phyloP scores from a whole-genome alignment of 2,888 invertebrate species.

The Pilophorus perplexus region DNA sequence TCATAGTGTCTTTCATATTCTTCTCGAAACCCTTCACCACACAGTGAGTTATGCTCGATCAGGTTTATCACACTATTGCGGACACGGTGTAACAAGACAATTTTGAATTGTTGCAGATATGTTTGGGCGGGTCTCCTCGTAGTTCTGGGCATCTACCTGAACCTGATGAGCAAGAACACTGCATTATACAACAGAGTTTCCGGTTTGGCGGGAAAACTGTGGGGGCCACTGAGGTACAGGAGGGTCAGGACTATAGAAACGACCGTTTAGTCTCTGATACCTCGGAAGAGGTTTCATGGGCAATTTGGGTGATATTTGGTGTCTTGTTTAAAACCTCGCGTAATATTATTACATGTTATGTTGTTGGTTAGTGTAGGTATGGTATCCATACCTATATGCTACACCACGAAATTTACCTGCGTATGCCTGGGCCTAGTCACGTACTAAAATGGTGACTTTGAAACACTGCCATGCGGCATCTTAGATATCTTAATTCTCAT shows the following conservation, averaged over 20 bases:
- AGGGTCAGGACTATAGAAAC: conserved; percentile 23
- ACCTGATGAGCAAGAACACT: conserved; percentile 76
- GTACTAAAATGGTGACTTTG: no score
- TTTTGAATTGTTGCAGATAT: conserved; percentile 63
- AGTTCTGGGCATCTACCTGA: conserved; percentile 88
- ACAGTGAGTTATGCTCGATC: conserved; percentile 66
- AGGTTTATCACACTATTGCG: no score
- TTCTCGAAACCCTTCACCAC: conserved; percentile 92
- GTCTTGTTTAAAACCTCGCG: no score
- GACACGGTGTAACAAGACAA: neutral
- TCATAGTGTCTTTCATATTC: conserved; percentile 85
- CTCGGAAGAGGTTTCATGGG: neutral
- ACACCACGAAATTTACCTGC: no score
- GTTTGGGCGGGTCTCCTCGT: conserved; percentile 88
- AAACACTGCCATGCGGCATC: no score
- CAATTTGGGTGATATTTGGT: no score
- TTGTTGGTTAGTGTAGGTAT: no score
- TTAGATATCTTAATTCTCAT: no score
- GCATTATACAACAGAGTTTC: no score
- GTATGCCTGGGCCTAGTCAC: no score
- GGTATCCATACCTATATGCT: no score
- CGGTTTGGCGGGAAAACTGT: conserved; percentile 1
- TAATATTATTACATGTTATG: no score
- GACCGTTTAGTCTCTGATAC: neutral
- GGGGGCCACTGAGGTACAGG: neutral